These are phyloP conservation scores for Rhinolophus ferrumequinum DNA, from an alignment of 2,113 vertebrate genomes.

Conservation along the genomic window DNA sequence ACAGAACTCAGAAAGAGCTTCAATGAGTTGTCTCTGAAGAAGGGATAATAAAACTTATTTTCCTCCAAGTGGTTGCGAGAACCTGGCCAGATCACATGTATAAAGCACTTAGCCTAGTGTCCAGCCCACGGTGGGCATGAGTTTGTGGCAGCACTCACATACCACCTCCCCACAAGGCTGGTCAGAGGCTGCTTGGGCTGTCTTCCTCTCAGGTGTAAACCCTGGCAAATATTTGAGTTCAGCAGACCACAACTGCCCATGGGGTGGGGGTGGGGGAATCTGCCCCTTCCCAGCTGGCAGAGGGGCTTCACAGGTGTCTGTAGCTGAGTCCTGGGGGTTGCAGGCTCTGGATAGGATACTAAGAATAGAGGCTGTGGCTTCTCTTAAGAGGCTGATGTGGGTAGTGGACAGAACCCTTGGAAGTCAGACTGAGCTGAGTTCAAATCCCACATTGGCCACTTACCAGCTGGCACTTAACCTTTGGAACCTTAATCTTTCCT, in stretches of 20 bases:
- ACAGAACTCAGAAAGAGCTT: not conserved
- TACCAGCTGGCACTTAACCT: slow-evolving; percentile 19
- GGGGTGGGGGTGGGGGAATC: not conserved
- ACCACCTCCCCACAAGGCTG: not conserved
- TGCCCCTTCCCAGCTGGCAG: not conserved
- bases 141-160: not conserved
- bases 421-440: slow-evolving; percentile 4
- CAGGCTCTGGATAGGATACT: not conserved
- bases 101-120: not conserved
- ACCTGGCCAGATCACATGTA: not conserved
- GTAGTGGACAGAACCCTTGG: not conserved
- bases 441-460: not conserved
- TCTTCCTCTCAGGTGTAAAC: not conserved
- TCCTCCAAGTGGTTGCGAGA: not conserved
- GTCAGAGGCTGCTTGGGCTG: not conserved
- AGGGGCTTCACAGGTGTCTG: not conserved
- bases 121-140: not conserved
- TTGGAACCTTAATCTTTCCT: slow-evolving; percentile 29
- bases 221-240: not conserved
- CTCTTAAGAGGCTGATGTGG: not conserved
- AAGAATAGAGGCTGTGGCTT: not conserved
- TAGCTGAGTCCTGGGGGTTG: not conserved
- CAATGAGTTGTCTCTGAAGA: not conserved
- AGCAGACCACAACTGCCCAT: not conserved
- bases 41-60: not conserved